Base-by-base conservation (phyloP, 2,888 invertebrate genomes). In the Synergus itoensis region DNA sequence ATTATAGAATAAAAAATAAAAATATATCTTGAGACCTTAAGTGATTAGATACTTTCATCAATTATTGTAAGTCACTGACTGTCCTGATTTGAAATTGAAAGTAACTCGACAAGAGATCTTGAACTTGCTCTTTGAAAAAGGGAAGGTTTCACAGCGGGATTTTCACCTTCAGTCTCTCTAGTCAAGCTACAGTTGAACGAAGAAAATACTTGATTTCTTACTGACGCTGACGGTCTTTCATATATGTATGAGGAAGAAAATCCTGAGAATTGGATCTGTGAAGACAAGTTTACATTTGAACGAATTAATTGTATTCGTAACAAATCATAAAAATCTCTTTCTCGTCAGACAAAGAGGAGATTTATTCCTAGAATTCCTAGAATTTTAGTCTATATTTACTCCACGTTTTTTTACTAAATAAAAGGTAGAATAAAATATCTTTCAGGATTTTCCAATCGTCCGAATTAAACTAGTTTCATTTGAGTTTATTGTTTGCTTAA, bases 51-150 rank as follows among this genome's bases (percentile, higher is more conserved):
- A 65, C 65, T 65, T 65, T 65, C 40, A 65, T 65, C 18, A 43
- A 18, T 43, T 65, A 65, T 65, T 65, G 65, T 18, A 65, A 41
- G 41, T 65, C 43, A 65, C 41, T 41, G n/a, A 12, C 41, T 18
- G 65, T 65, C 11, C 18, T 65, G 9, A 11, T 43, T 43, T 65
- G 43, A 65, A 65, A 65, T 41, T 43, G 65, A 65, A 65, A 65
- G 65, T 65, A 16, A 65, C 43, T 43, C 18, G n/a, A 12, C n/a
- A 43, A 43, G 65, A 41, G 65, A 65, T 43, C 65, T 65, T 65
- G 65, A 65, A 65, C 65, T 21, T 65, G 65, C 9, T 43, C 8
- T 41, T 8, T 11, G 41, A 43, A 65, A 63, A 63, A 65, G 41
- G 43, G 41, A 65, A n/a, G 43, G 45, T 45, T 12, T 45, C 8